Conservation (phyloP, 1,140 invertebrate species). For the Asobara japonica region DNA sequence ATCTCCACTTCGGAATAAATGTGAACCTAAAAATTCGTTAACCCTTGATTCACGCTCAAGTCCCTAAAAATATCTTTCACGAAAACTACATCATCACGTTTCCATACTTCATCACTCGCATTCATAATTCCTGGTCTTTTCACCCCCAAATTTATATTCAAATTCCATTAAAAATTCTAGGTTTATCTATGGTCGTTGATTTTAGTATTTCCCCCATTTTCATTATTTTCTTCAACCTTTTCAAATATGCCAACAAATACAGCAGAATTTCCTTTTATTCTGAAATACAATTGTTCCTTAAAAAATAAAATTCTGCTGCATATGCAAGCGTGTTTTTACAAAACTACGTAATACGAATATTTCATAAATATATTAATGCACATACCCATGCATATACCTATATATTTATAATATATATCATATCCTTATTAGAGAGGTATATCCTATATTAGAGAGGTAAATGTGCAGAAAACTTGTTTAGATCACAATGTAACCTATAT, state of each 20-base stretch:
- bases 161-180: slow-evolving; percentile 20
- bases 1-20: neutral
- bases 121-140: slow-evolving; percentile 20
- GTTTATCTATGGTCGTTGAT: slow-evolving; percentile 23
- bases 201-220: neutral
- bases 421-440: no score
- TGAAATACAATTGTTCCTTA: no score
- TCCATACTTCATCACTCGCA: neutral
- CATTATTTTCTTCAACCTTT: neutral
- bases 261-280: no score
- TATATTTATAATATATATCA: slow-evolving; percentile 5
- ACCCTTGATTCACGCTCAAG: neutral
- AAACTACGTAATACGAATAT: slow-evolving; percentile 31
- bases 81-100: neutral
- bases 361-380: slow-evolving; percentile 31
- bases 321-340: slow-evolving; percentile 6
- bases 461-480: no score
- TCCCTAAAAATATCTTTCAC: neutral
- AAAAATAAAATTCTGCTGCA: no score
- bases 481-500: no score
- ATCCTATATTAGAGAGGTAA: no score
- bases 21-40: neutral
- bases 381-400: neutral
- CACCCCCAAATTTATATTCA: slow-evolving; percentile 10
- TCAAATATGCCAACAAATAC: no score